A percentile compares a stretch with the other conserved stretches of the same genome.
These are phyloP conservation scores for Cryptotermes secundus DNA, from an alignment of 1,140 invertebrate genomes.

Conservation along the genomic window DNA sequence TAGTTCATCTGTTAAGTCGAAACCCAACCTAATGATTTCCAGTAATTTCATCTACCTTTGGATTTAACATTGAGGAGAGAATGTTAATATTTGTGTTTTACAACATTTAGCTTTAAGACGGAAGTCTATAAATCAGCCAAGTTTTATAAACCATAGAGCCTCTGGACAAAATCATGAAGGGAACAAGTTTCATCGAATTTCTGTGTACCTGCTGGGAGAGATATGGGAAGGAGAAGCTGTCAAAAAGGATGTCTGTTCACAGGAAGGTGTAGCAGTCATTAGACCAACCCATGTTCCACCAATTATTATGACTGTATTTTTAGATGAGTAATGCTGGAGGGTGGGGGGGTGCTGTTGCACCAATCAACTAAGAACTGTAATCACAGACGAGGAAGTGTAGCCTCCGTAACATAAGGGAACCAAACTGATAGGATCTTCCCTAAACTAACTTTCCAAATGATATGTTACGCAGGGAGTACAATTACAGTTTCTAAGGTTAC, in stretches of 20 bases:
- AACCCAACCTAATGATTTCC: too few relatives aligned
- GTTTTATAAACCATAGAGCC: not conserved
- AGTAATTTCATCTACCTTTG: too few relatives aligned
- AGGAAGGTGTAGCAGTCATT: not conserved
- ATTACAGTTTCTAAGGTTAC: not conserved
- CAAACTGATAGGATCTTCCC: not conserved
- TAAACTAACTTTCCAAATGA: not conserved
- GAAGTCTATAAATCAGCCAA: not conserved
- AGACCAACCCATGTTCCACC: not conserved
- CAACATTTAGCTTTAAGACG: not conserved
- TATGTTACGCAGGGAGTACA: not conserved
- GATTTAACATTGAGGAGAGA: too few relatives aligned
- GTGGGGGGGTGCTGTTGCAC: not conserved
- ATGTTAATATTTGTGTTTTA: not conserved
- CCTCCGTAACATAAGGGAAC: not conserved
- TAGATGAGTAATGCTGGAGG: constrained; percentile 15
- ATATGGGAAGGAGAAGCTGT: constrained; percentile 3
- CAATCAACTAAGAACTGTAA: not conserved
- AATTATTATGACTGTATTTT: constrained; percentile 8
- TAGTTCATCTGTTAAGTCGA: too few relatives aligned
- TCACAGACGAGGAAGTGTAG: not conserved
- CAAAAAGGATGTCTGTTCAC: not conserved
- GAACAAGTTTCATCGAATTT: not conserved
- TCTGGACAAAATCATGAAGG: not conserved
- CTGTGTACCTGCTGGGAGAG: not conserved